Conservation (phyloP, 2,888 invertebrate genomes). For the Arrhopalites spinosus region DNA sequence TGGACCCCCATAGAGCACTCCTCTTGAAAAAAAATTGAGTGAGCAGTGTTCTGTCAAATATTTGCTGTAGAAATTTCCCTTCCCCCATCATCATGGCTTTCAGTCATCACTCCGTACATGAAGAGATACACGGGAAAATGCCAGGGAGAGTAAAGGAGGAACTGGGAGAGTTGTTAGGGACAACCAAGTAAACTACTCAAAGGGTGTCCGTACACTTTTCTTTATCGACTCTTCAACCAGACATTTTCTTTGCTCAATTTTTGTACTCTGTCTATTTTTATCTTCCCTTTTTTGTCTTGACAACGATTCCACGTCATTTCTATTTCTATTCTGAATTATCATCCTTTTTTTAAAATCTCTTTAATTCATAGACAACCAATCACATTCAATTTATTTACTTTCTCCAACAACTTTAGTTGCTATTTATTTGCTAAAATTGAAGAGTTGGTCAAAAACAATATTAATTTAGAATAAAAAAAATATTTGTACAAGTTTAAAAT, state of each 20-base stretch:
- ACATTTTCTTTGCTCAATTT: no score
- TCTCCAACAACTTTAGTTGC: background rate
- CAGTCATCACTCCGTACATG: slow-evolving; percentile 11
- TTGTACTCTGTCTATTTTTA: background rate
- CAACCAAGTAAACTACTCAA: slow-evolving; percentile 5
- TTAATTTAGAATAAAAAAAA: no score
- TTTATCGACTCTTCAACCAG: slow-evolving; percentile 2
- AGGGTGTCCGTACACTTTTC: slow-evolving; percentile 14
- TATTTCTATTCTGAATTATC: background rate
- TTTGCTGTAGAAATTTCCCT: slow-evolving; percentile 23
- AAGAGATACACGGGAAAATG: background rate
- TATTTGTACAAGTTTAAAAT: no score
- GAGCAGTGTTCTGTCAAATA: slow-evolving; percentile 23
- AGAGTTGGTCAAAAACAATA: no score
- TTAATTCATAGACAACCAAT: background rate
- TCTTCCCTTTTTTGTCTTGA: no score
- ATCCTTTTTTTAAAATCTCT: background rate
- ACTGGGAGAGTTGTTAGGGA: slow-evolving; percentile 2
- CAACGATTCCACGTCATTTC: background rate
- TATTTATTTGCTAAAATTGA: background rate
- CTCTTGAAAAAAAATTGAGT: background rate
- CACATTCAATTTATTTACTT: background rate
- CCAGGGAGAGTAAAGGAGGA: background rate
- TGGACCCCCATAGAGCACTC: background rate
- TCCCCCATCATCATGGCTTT: slow-evolving; percentile 16